Base-by-base conservation (phyloP, 1,140 invertebrate species). In the Sesamia nonagrioides region DNA sequence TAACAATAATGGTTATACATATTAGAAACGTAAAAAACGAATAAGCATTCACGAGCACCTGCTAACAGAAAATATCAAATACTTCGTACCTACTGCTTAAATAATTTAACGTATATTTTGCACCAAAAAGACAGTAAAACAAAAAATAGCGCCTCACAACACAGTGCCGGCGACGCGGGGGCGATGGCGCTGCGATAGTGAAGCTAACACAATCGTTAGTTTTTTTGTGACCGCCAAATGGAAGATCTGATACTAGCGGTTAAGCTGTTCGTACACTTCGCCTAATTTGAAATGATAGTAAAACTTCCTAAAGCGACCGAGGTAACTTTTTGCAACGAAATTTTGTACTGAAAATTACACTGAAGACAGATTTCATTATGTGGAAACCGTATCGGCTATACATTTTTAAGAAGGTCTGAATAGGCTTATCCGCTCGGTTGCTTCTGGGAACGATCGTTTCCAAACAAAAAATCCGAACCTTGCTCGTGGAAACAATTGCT, bases 191-290 rank as follows among this genome's bases (percentile, higher is more conserved):
- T 5, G 72, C 72, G 85, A 86, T 84, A 81, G 63, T 37, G 58
- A 77, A 79, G 76, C 54, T 81, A 85, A 86, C 84, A 81, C 74
- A 82, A 84, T 83, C 84, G 82, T 89, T 85, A 82, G 80, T 85
- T 88, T 87, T 84, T 84, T 76, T 79, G 78, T 52, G 60, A 66
- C 68, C 48, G 68, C 68, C 68, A 54, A 69, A 42, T 40, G 74
- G 33, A 40, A 50, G 69, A 79, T 79, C 78, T 50, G 74, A 79
- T 78, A 82, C 76, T 73, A 45, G n/a, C n/a, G 48, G 58, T 71
- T 27, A 77, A 52, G 82, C 13, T 40, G 13, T 72, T 33, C 78
- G 21, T 48, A 78, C 72, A 86, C 60, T 54, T 9, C 54, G 61
- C 61, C 5, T 56, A 11, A 18, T 42, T 42, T 66, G 37, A 2